Conservation (phyloP, 1,140 invertebrate species). For the Amyelois transitella region DNA sequence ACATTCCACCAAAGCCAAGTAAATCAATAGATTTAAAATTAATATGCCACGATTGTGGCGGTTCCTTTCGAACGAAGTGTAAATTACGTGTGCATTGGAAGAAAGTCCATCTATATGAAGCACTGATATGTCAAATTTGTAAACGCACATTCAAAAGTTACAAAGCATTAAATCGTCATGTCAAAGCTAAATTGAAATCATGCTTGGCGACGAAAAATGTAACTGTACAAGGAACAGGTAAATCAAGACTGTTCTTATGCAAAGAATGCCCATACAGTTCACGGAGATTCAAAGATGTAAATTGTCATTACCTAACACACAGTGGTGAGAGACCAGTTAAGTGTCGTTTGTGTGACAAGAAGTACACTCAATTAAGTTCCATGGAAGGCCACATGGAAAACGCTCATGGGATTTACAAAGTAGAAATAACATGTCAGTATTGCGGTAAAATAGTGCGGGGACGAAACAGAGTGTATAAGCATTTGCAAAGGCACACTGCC, state of each 20-base stretch:
- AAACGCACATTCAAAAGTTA: slow-evolving; percentile 46
- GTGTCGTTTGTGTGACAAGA: slow-evolving; percentile 39
- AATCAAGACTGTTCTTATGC: slow-evolving; percentile 40
- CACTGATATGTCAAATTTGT: slow-evolving; percentile 39
- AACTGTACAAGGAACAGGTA: slow-evolving; percentile 41
- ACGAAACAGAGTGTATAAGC: slow-evolving; percentile 32
- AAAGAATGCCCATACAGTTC: slow-evolving; percentile 43
- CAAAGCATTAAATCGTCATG: slow-evolving; percentile 41
- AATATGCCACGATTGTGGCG: slow-evolving; percentile 51
- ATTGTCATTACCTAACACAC: slow-evolving; percentile 38
- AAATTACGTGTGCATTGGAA: slow-evolving; percentile 62
- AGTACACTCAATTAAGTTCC: slow-evolving; percentile 40
- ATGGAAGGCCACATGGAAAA: slow-evolving; percentile 39
- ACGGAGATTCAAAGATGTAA: slow-evolving; percentile 36
- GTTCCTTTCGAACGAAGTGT: slow-evolving; percentile 53
- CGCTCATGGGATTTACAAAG: slow-evolving; percentile 32
- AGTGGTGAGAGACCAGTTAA: slow-evolving; percentile 39
- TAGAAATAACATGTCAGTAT: slow-evolving; percentile 42
- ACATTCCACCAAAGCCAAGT: slow-evolving; percentile 14
- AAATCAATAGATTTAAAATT: slow-evolving; percentile 30
- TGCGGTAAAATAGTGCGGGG: slow-evolving; percentile 48
- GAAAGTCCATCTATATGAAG: slow-evolving; percentile 31
- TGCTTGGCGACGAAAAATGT: slow-evolving; percentile 29
- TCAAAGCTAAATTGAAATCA: slow-evolving; percentile 22
- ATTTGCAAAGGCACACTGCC: slow-evolving; percentile 35